Base-by-base conservation (phyloP, 2,888 invertebrate genomes). In the Yponomeuta cagnagella region DNA sequence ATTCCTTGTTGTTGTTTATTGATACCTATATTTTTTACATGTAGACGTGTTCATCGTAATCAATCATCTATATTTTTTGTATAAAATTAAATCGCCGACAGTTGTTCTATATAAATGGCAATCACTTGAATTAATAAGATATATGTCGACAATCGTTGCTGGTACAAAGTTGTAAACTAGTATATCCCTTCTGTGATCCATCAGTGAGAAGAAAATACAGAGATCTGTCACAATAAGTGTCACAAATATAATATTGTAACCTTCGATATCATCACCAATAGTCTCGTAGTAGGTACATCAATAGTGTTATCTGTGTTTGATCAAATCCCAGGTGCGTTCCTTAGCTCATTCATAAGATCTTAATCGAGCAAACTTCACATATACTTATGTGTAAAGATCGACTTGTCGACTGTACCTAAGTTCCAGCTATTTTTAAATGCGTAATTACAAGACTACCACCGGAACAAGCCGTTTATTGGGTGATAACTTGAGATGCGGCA, bases 1-100 rank as follows among this genome's bases (percentile, higher is more conserved):
- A 86, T 80, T 82, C 89, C 90, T 90, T 88, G 91, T 92, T 92
- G 89, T 92, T 91, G 89, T 92, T 90, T 86, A 87, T 89, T 89
- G 86, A 91, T 87, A 91, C 89, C 88, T 90, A 90, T 90, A 91
- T 91, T 90, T 90, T 91, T 88, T 89, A 90, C 89, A 89, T 88
- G 86, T 91, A 88, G 87, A 88, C 86, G 89, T 90, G 89, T 90
- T 90, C 90, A 90, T 80, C 82, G 84, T 88, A 88, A 85, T 88
- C 15, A 88, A 86, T 86, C 86, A 86, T 86, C 84, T 90, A 85
- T 92, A 91, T 91, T 91, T 90, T 92, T 90, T 88, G 89, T 89
- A 90, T 23, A n/a, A 23, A 64, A 31, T 10, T 10, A 65, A 33
- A 10, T 33, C 65, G 65, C 65, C 65, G 33, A 33, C 33, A 65